phyloP scores from a whole-genome alignment of 2,888 invertebrate genomes.

The Mimas tiliae region DNA sequence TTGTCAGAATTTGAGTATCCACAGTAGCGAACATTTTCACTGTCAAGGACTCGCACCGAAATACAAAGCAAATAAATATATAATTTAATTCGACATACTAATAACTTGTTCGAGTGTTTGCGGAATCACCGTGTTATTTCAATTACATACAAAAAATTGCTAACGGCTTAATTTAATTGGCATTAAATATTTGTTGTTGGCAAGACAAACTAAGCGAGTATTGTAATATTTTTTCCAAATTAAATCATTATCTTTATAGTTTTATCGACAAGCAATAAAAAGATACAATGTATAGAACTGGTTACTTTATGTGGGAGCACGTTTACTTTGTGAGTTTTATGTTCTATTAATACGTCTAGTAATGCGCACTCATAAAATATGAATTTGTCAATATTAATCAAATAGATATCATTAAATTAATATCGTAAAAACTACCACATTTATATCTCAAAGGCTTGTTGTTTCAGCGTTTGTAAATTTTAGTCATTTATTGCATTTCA shows the following conservation, averaged over 20 bases:
- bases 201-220: background rate
- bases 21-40: background rate
- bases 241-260: conserved; percentile 3
- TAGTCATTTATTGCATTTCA: background rate
- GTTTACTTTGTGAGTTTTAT: background rate
- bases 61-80: background rate
- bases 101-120: background rate
- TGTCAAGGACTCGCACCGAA: conserved; percentile 2
- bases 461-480: background rate
- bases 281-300: background rate
- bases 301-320: background rate
- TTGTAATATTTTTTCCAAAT: background rate
- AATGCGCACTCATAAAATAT: background rate
- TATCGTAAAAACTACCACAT: background rate
- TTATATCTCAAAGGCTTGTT: background rate
- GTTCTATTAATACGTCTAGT: background rate
- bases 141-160: background rate
- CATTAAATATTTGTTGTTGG: background rate
- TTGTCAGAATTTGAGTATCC: conserved; percentile 1
- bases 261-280: background rate
- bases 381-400: background rate
- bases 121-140: background rate
- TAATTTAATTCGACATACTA: background rate
- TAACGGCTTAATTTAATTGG: background rate
- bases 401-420: background rate